Evolutionary conservation across 30 jellyfish, hydroid and myxozoan species (phyloP).

Genomic region (Phacellophora camtschatica): DNA sequence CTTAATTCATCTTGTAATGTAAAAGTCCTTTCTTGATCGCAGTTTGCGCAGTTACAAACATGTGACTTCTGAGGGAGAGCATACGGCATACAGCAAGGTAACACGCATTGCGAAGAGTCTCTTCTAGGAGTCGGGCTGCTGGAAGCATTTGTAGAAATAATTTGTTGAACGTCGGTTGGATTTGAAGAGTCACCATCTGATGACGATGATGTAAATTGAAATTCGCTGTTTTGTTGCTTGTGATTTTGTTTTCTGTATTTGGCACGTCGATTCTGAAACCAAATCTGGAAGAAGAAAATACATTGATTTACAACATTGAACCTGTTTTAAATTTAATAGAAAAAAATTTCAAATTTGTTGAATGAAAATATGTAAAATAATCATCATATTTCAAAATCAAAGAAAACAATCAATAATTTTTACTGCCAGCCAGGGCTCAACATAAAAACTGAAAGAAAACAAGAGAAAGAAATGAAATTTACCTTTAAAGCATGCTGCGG

Average conservation of each 20-base stretch:
- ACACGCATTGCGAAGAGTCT: not conserved
- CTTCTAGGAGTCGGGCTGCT: too few species aligned
- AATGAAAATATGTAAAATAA: not conserved
- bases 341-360: not conserved
- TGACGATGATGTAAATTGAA: too few species aligned
- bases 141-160: too few species aligned
- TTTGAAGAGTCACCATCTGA: too few species aligned
- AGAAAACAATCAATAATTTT: too few species aligned
- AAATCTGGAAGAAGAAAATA: constrained; percentile 8
- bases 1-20: too few species aligned
- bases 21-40: not conserved
- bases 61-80: not conserved
- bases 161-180: too few species aligned
- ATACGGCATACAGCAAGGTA: not conserved
- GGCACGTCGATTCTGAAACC: constrained; percentile 76
- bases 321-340: not conserved
- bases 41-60: not conserved
- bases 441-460: too few species aligned
- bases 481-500: constrained; percentile 66
- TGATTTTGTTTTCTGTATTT: constrained; percentile 50
- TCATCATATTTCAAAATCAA: too few species aligned
- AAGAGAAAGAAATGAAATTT: too few species aligned
- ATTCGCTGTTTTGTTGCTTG: too few species aligned
- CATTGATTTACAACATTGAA: not conserved
- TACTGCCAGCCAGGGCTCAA: too few species aligned